Percentiles rank a stretch among this genome's conserved stretches.
Conservation (phyloP, 2,888 invertebrate species). For the Holacanthella duospinosa region DNA sequence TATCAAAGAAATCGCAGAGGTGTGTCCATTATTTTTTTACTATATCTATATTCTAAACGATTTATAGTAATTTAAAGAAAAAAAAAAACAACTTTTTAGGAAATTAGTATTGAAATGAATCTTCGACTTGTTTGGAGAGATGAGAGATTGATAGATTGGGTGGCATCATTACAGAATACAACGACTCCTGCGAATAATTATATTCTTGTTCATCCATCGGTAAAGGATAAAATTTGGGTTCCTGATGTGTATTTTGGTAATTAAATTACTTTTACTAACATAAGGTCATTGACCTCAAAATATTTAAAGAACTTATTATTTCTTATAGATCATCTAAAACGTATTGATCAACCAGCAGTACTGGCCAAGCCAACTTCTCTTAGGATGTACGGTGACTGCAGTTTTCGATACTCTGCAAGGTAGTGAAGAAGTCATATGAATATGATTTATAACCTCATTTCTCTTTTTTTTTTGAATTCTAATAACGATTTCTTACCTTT, state of each 20-base stretch:
- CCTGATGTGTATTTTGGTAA: conserved; percentile 17
- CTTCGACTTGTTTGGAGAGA: conserved; percentile 17
- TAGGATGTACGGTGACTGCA: conserved; percentile 37
- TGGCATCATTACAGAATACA: background rate
- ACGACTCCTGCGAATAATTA: background rate
- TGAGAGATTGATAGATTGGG: conserved; percentile 8
- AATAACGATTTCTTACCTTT: too few species aligned
- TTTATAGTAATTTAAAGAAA: background rate
- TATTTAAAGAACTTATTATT: too few species aligned
- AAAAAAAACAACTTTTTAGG: too few species aligned
- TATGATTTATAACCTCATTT: too few species aligned
- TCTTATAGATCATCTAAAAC: conserved; percentile 37
- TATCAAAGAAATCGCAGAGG: conserved; percentile 34
- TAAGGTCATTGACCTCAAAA: too few species aligned
- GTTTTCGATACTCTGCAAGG: conserved; percentile 38
- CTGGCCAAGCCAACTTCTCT: conserved; percentile 36
- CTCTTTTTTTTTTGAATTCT: too few species aligned
- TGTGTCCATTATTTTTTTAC: too few species aligned
- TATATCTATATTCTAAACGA: too few species aligned
- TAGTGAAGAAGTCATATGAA: too few species aligned
- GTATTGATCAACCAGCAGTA: conserved; percentile 32
- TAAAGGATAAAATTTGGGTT: conserved; percentile 13
- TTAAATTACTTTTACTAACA: too few species aligned
- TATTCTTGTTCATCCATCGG: conserved; percentile 8
- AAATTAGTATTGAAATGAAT: conserved; percentile 17